Evolutionary conservation across 1,140 invertebrate genomes (phyloP).

Genomic region (Platyscapa corneri): DNA sequence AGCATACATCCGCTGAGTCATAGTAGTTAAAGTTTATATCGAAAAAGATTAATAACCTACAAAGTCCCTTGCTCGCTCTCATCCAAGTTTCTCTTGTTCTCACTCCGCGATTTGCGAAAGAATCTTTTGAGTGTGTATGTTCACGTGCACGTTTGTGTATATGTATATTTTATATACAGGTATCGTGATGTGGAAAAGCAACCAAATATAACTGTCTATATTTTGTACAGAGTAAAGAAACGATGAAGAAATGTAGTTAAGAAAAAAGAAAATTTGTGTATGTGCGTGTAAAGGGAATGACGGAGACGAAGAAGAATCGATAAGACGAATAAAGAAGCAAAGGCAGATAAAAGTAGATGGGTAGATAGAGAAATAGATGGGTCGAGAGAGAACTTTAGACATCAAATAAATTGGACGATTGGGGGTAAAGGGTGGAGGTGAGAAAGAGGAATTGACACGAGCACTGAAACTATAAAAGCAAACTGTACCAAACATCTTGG

Average conservation of each 20-base stretch:
- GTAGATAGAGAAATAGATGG: constrained; percentile 13
- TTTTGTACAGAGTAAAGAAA: not conserved
- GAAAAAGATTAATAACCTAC: constrained; percentile 48
- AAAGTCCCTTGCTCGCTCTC: not conserved
- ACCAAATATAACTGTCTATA: not conserved
- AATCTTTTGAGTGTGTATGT: too few relatives aligned
- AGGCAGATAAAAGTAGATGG: not conserved
- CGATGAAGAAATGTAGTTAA: not conserved
- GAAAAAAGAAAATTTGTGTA: not conserved
- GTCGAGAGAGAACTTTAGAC: not conserved
- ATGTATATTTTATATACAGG: not conserved
- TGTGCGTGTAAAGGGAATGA: not conserved
- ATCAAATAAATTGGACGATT: constrained; percentile 40
- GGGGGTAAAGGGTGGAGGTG: constrained; percentile 1
- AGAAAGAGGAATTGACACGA: constrained; percentile 39
- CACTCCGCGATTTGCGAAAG: not conserved
- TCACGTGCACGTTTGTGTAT: not conserved
- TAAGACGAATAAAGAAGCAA: not conserved
- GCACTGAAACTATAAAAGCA: constrained; percentile 19
- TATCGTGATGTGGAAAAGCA: not conserved
- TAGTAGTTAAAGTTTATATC: constrained; percentile 42
- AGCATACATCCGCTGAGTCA: constrained; percentile 40
- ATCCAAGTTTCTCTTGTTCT: not conserved
- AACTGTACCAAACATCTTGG: not conserved
- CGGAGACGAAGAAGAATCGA: not conserved